Evolutionary conservation across 2,113 vertebrate species (phyloP), one percentile per base, ranked within the genome.

Genomic region (Salvelinus sp.): DNA sequence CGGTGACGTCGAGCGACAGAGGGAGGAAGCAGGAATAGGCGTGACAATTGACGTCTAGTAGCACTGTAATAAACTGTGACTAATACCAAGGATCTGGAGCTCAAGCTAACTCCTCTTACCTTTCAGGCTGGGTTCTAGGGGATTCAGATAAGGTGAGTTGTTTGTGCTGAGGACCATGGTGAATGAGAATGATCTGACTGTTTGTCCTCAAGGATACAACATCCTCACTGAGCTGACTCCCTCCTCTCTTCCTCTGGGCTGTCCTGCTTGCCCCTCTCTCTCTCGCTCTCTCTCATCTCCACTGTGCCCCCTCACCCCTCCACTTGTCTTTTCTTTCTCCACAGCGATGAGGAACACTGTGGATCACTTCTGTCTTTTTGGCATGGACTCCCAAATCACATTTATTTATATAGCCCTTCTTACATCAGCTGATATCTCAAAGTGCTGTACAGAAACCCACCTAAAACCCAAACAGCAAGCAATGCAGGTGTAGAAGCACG

Each of bases 121-220:
- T 78, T 66, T 58, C 90, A 93, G 91, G 86, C 16, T 74, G 83
- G 87, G 84, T 81, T 86, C 76, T 93, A 93, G 90, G 86, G 88
- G 72, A 76, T 69, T 82, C 83, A 92, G 90, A 87, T 86, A 91
- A 91, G 93, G 86, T 71, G 76, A 91, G 4, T 60, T 74, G 2
- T 33, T 38, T 72, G 58, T 7, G 7, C 44, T 44, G 38, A 44
- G 38, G 38, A 20, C 44, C 23, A 44, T 83, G 76, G 76, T 72
- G 78, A 74, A 69, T 74, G 66, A 2, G 14, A 63, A 44, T 69
- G 44, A 50, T 38, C 69, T 28, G 44, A 20, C 66, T 44, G 38
- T 44, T 44, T 2, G 22, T 33, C 73, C 33, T 77, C 9, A 0
- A 75, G 81, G 85, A 87, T 71, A 75, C 79, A 63, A 60, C 79